These are phyloP conservation scores for Atethmia centrago DNA, from an alignment of 2,888 invertebrate genomes.

Conservation along the genomic window DNA sequence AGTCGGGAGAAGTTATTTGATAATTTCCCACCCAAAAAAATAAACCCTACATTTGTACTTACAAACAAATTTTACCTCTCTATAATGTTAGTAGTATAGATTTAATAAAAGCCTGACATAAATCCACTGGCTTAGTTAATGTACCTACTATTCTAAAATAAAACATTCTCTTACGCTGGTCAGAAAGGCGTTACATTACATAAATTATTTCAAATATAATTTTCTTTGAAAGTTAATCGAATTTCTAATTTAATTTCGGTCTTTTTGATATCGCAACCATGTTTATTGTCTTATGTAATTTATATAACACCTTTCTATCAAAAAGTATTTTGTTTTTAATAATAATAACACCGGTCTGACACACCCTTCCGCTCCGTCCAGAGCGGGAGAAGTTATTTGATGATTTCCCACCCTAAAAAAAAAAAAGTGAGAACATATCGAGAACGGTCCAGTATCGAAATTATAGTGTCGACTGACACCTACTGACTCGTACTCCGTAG, in stretches of 20 bases:
- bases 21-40: no score
- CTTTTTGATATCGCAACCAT: constrained; percentile 8
- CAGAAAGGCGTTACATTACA: neutral
- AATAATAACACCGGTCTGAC: no score
- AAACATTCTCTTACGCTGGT: neutral
- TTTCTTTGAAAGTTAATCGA: neutral
- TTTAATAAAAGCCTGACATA: neutral
- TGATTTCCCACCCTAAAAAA: no score
- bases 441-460: constrained; percentile 24
- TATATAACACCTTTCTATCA: neutral
- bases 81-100: no score
- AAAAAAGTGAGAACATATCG: constrained; percentile 24
- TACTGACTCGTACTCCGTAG: constrained; percentile 20
- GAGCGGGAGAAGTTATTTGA: no score
- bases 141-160: neutral
- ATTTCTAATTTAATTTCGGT: constrained; percentile 14
- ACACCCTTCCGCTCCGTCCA: no score
- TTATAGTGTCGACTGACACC: constrained; percentile 48
- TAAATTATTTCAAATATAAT: neutral
- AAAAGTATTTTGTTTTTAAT: neutral
- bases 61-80: no score
- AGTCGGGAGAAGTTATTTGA: no score
- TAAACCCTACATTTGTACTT: no score
- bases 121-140: neutral
- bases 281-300: constrained; percentile 15